Base-by-base conservation (phyloP, 1,140 invertebrate species). In the Trichonephila clavata region DNA sequence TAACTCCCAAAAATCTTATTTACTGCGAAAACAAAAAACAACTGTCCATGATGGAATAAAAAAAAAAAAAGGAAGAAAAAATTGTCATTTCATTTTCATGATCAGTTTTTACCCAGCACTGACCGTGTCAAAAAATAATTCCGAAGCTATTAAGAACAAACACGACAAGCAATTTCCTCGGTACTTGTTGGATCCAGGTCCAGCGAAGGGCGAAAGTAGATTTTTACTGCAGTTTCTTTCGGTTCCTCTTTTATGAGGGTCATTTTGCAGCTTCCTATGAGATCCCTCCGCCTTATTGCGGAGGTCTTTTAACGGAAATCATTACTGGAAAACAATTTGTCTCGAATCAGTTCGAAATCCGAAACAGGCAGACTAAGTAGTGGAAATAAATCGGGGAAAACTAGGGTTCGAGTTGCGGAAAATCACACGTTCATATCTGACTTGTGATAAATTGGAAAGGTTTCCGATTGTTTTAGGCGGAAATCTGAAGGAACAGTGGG, bases 91-190 rank as follows among this genome's bases (percentile, higher is more conserved):
- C 59, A 43, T 60, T 50, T 59, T 80, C 88, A 80, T 50, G 68
- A 50, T 59, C 63, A 57, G 50, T 61, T 80, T 59, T 39, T 65
- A 14, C 65, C 43, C 5, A 10, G 24, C 21, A 77, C 24, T 43
- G 24, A 50, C 39, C n/a, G 10, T n/a, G 39, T 32, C n/a, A 90
- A 59, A 90, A 83, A 68, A 88, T 68, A 65, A 68, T 43, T 32
- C 32, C 60, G 14, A 27, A 20, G 88, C 88, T 90, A 90, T 90
- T 90, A 90, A 80, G 68, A 57, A 18, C 57, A 71, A 89, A 68
- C 88, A 68, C 80, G 88, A 90, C 88, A 90, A 90, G 88, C 88
- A 90, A 90, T 90, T 90, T 90, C 88, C 88, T 80, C 57, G 20
- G 32, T 43, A 59, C 61, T 88, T 88, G 65, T 59, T 43, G 50